Conservation (phyloP, 2,888 invertebrate genomes). For the Eucera pruinosa region DNA sequence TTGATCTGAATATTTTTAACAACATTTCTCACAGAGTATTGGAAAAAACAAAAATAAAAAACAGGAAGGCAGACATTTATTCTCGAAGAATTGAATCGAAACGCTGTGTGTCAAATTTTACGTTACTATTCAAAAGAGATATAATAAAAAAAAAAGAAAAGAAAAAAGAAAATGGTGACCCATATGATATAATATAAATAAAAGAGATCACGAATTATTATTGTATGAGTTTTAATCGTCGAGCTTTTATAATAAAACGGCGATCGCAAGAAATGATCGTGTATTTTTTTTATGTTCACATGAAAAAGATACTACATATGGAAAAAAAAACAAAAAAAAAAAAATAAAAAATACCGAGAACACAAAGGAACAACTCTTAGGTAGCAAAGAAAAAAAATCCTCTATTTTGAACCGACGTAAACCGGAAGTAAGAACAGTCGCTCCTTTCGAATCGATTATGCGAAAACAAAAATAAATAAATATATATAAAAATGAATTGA, state of each 20-base stretch:
- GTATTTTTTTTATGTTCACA: no score
- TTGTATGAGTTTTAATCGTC: slow-evolving; percentile 41
- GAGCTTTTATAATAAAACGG: slow-evolving; percentile 35
- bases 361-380: slow-evolving; percentile 68
- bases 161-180: slow-evolving; percentile 11
- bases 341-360: slow-evolving; percentile 56
- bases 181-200: no score
- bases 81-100: slow-evolving; percentile 74
- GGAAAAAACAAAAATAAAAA: no score
- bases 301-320: no score
- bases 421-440: slow-evolving; percentile 61
- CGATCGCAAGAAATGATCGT: neutral
- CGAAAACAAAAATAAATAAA: slow-evolving; percentile 40
- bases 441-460: slow-evolving; percentile 67
- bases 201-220: neutral
- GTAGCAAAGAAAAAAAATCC: slow-evolving; percentile 71
- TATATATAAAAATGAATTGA: no score
- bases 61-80: slow-evolving; percentile 13
- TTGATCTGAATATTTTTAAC: slow-evolving; percentile 33
- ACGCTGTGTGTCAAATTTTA: slow-evolving; percentile 50
- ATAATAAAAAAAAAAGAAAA: no score
- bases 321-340: no score
- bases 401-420: slow-evolving; percentile 73
- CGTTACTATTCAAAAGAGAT: slow-evolving; percentile 22
- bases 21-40: slow-evolving; percentile 21